These are phyloP conservation scores for Pimephales promelas DNA, from an alignment of 2,113 vertebrate genomes.

Conservation along the genomic window DNA sequence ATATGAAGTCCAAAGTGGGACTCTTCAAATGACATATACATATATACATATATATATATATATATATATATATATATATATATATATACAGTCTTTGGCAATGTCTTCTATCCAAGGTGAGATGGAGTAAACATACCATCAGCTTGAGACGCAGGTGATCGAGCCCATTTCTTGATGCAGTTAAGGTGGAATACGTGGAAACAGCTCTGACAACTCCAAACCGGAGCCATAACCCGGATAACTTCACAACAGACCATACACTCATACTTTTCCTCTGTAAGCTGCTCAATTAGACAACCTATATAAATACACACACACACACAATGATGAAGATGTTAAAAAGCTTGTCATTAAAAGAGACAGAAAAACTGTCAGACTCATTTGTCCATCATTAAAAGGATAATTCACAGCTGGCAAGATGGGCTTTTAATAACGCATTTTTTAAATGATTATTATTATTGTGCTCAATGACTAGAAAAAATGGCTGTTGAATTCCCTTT, in stretches of 20 bases:
- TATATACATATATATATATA: not conserved
- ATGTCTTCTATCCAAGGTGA: not conserved
- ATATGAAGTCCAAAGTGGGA: not conserved
- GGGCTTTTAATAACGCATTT: too few relatives aligned
- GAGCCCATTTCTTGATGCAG: conserved; percentile 98
- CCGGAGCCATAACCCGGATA: conserved; percentile 85
- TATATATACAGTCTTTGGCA: not conserved
- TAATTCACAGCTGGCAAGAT: too few relatives aligned
- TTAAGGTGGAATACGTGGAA: conserved; percentile 96
- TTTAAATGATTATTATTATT: too few relatives aligned
- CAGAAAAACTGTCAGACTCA: not conserved
- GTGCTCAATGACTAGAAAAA: too few relatives aligned
- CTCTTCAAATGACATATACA: not conserved
- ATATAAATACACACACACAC: not conserved
- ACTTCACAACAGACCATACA: conserved; percentile 99
- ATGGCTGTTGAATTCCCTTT: too few relatives aligned
- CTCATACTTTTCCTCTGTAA: conserved; percentile 95
- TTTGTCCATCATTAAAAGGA: not conserved
- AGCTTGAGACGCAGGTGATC: conserved; percentile 94
- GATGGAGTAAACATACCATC: conserved; percentile 75
- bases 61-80: not conserved
- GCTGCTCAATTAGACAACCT: conserved; percentile 95
- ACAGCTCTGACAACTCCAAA: conserved; percentile 97
- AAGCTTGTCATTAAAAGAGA: not conserved
- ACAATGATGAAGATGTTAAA: not conserved